Percentiles rank a stretch among this genome's conserved stretches.
Conservation (phyloP, 1,140 invertebrate genomes). For the Tetranychus urticae region DNA sequence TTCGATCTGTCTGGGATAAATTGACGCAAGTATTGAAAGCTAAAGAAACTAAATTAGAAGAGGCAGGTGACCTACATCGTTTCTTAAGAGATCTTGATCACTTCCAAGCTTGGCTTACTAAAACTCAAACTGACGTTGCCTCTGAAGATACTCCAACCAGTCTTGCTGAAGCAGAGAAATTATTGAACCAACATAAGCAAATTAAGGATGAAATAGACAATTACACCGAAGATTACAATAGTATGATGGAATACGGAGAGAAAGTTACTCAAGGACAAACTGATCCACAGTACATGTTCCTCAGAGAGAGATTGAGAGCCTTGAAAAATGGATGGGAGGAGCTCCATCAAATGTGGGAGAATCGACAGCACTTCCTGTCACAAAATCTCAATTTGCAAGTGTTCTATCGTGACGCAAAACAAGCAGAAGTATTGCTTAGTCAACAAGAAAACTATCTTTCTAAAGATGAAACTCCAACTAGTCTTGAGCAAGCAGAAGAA, state of each 20-base stretch:
- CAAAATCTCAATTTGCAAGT: conserved; percentile 85
- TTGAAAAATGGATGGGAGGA: conserved; percentile 97
- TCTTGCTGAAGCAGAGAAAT: conserved; percentile 81
- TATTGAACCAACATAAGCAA: conserved; percentile 80
- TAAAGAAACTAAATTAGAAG: conserved; percentile 88
- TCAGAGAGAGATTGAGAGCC: conserved; percentile 82
- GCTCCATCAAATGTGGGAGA: conserved; percentile 98
- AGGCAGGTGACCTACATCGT: conserved; percentile 89
- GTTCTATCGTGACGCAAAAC: conserved; percentile 83
- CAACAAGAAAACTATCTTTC: conserved; percentile 89
- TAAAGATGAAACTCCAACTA: conserved; percentile 80
- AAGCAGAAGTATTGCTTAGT: conserved; percentile 86
- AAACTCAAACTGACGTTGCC: conserved; percentile 89
- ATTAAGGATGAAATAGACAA: conserved; percentile 97
- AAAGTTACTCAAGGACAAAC: conserved; percentile 52
- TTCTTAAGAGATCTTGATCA: conserved; percentile 97
- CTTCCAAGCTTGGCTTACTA: conserved; percentile 96
- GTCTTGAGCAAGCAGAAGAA: conserved; percentile 89
- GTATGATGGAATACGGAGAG: conserved; percentile 99
- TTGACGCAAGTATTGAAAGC: conserved; percentile 93
- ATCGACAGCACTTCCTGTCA: conserved; percentile 73
- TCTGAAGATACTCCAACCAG: conserved; percentile 93
- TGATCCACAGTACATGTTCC: conserved; percentile 98
- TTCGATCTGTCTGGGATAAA: conserved; percentile 78
- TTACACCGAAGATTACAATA: conserved; percentile 88